Evolutionary conservation across 2,888 invertebrate genomes (phyloP).

Genomic region (Zygogramma bicolorata): DNA sequence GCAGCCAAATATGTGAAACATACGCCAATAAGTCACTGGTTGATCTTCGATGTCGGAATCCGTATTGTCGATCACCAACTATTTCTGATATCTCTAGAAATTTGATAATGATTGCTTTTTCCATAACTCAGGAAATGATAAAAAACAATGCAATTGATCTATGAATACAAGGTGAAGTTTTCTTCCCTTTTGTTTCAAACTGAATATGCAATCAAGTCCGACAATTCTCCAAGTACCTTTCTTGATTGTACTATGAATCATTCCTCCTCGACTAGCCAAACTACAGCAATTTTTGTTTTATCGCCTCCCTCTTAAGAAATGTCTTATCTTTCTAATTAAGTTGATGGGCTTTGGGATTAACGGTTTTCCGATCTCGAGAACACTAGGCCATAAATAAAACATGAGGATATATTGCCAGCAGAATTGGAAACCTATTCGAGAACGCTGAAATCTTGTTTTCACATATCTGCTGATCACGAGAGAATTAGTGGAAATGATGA

Average conservation of each 20-base stretch:
- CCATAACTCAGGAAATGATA: too few species aligned
- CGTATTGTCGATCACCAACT: too few species aligned
- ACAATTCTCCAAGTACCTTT: not conserved
- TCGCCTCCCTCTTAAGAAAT: constrained; percentile 35
- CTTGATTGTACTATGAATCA: constrained; percentile 1
- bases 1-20: too few species aligned
- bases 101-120: too few species aligned
- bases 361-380: constrained; percentile 38
- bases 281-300: constrained; percentile 41
- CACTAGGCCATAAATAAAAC: constrained; percentile 38
- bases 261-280: constrained; percentile 13
- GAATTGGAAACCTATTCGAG: not conserved
- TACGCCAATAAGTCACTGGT: too few species aligned
- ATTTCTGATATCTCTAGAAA: too few species aligned
- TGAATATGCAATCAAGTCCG: not conserved
- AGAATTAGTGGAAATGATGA: not conserved
- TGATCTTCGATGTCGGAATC: too few species aligned
- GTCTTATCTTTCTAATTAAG: constrained; percentile 46
- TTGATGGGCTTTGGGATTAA: constrained; percentile 43
- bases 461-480: not conserved
- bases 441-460: constrained; percentile 8
- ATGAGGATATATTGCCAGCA: constrained; percentile 19
- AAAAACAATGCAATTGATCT: too few species aligned
- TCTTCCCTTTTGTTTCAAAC: too few species aligned
- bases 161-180: too few species aligned